These are phyloP conservation scores for Daktulosphaira vitifoliae DNA, from an alignment of 1,140 invertebrate species.

Conservation along the genomic window DNA sequence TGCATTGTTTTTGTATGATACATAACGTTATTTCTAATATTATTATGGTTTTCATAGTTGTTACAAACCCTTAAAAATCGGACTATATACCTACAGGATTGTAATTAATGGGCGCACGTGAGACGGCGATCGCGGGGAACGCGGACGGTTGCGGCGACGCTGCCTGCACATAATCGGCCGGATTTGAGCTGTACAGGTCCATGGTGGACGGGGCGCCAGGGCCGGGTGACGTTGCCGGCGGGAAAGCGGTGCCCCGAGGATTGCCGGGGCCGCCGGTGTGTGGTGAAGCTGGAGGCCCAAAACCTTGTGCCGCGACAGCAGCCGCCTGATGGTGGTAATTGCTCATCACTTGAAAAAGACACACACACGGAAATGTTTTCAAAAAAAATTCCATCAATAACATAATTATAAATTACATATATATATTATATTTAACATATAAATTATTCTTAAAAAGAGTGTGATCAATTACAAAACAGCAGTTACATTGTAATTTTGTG, in stretches of 20 bases:
- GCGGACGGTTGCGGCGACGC: constrained; percentile 82
- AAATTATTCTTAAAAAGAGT: too few relatives aligned
- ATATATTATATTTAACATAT: too few relatives aligned
- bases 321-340: constrained; percentile 75
- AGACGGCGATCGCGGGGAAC: constrained; percentile 81
- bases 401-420: too few relatives aligned
- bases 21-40: too few relatives aligned
- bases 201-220: constrained; percentile 62
- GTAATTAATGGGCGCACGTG: constrained; percentile 78
- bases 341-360: constrained; percentile 56
- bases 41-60: too few relatives aligned
- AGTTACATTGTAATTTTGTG: too few relatives aligned
- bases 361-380: neutral
- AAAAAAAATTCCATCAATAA: too few relatives aligned
- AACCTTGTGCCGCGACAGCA: constrained; percentile 60
- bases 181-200: constrained; percentile 81
- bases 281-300: constrained; percentile 61
- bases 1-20: too few relatives aligned
- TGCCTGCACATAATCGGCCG: constrained; percentile 80
- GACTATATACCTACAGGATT: constrained; percentile 63
- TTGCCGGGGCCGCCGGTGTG: constrained; percentile 61
- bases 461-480: neutral
- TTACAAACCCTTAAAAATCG: constrained; percentile 27
- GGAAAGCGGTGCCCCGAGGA: constrained; percentile 82
- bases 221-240: constrained; percentile 71